Percentiles rank a stretch among this genome's conserved stretches.
Evolutionary conservation across 2,797 vertebrate species (phyloP).

Genomic region (Coccyzus lansbergi): DNA sequence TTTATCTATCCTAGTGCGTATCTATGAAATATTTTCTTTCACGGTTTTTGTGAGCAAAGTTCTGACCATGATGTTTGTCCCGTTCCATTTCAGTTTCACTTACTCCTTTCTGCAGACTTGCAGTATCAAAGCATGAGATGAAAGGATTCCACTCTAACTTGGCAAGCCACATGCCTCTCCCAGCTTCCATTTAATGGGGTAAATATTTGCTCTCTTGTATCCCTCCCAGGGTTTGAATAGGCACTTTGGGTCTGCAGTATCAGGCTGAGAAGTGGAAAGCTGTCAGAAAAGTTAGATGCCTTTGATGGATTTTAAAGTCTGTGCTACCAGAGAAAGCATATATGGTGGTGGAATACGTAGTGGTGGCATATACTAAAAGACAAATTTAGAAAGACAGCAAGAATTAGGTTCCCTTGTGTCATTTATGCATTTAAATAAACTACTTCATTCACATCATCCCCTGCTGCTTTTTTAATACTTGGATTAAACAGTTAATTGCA

Average conservation of each 20-base stretch:
- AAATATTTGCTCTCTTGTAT: slow-evolving; percentile 43
- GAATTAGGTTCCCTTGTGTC: neutral
- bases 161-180: slow-evolving; percentile 2
- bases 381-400: neutral
- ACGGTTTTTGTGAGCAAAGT: neutral
- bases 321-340: neutral
- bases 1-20: neutral
- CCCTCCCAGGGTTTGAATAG: neutral
- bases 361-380: neutral
- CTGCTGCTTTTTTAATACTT: neutral
- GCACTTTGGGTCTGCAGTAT: neutral
- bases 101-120: neutral
- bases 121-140: neutral
- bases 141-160: slow-evolving; percentile 9
- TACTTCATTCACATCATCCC: neutral
- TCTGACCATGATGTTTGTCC: neutral
- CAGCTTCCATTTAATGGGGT: neutral
- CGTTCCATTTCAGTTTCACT: slow-evolving; percentile 8
- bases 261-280: neutral
- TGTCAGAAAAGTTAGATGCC: neutral
- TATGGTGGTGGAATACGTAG: neutral
- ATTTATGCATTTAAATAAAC: neutral
- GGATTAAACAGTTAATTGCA: neutral
- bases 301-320: neutral
- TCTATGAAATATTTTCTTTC: neutral